phyloP scores from a whole-genome alignment of 2,888 invertebrate genomes.

The Drosophila kambysellisi region DNA sequence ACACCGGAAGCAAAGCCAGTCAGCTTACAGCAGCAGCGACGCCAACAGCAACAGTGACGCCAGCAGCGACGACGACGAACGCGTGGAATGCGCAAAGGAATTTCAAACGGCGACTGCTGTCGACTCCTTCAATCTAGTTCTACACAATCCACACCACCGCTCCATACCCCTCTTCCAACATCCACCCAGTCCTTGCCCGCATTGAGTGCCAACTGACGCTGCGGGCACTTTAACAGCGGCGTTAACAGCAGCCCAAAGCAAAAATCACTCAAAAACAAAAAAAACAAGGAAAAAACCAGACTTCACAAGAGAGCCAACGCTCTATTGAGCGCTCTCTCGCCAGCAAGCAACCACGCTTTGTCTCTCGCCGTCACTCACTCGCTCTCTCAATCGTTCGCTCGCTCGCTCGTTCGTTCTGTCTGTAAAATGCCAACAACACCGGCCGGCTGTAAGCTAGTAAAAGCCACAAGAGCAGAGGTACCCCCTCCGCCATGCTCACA shows the following conservation, averaged over 20 bases:
- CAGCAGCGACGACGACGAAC: slow-evolving; percentile 32
- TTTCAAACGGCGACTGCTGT: slow-evolving; percentile 40
- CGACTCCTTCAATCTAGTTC: background rate
- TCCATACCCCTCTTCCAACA: background rate
- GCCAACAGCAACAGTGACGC: slow-evolving; percentile 28
- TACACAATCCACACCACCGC: background rate
- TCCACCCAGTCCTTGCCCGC: background rate
- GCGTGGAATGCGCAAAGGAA: slow-evolving; percentile 74
- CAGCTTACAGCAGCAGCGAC: slow-evolving; percentile 19
- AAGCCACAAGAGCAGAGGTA: slow-evolving; percentile 34
- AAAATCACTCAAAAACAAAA: slow-evolving; percentile 54
- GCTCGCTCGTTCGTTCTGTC: slow-evolving; percentile 12
- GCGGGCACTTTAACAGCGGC: slow-evolving; percentile 36
- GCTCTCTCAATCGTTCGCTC: slow-evolving; percentile 24
- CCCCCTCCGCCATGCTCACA: slow-evolving; percentile 3
- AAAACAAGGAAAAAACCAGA: background rate
- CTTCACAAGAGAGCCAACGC: slow-evolving; percentile 1
- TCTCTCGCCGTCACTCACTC: background rate
- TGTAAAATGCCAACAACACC: slow-evolving; percentile 71
- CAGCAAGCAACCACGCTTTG: background rate
- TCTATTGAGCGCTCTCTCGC: slow-evolving; percentile 41
- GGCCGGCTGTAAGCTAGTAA: slow-evolving; percentile 78
- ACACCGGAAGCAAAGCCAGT: slow-evolving; percentile 69
- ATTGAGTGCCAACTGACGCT: slow-evolving; percentile 50
- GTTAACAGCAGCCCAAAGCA: slow-evolving; percentile 56